phyloP scores from a whole-genome alignment of 1,140 invertebrate genomes.

The Solenopsis invicta region DNA sequence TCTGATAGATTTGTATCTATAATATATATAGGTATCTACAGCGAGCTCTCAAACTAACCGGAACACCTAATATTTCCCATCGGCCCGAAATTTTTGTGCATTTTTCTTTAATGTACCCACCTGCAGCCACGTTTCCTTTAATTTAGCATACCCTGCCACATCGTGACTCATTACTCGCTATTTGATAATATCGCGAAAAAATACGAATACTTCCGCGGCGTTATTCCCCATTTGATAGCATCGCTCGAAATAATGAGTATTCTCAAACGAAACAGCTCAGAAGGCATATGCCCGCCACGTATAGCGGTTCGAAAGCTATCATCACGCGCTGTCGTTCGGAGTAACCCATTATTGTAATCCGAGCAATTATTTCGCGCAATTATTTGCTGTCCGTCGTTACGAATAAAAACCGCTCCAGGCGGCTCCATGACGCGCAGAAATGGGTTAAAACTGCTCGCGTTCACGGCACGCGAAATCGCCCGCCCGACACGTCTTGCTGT shows the following conservation, averaged over 20 bases:
- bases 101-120: not conserved
- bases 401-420: slow-evolving; percentile 47
- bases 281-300: slow-evolving; percentile 28
- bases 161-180: slow-evolving; percentile 18
- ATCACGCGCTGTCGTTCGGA: slow-evolving; percentile 59
- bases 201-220: slow-evolving; percentile 13
- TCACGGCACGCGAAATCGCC: slow-evolving; percentile 64
- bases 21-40: too few relatives aligned
- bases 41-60: too few relatives aligned
- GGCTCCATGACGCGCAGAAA: slow-evolving; percentile 45
- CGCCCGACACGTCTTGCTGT: slow-evolving; percentile 61
- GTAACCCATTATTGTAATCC: slow-evolving; percentile 63
- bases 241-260: slow-evolving; percentile 37
- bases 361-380: slow-evolving; percentile 61
- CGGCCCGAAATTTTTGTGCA: not conserved
- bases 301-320: slow-evolving; percentile 37
- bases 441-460: slow-evolving; percentile 49
- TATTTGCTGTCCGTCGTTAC: slow-evolving; percentile 57
- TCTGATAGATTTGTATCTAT: too few relatives aligned
- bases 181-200: slow-evolving; percentile 36
- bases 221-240: slow-evolving; percentile 44
- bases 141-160: not conserved
- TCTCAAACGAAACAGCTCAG: slow-evolving; percentile 28
- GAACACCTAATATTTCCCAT: too few relatives aligned
- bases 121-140: not conserved